Evolutionary conservation across 2,113 vertebrate genomes (phyloP), one percentile per base, ranked within the genome.

Genomic region (Lucifuga dentata): DNA sequence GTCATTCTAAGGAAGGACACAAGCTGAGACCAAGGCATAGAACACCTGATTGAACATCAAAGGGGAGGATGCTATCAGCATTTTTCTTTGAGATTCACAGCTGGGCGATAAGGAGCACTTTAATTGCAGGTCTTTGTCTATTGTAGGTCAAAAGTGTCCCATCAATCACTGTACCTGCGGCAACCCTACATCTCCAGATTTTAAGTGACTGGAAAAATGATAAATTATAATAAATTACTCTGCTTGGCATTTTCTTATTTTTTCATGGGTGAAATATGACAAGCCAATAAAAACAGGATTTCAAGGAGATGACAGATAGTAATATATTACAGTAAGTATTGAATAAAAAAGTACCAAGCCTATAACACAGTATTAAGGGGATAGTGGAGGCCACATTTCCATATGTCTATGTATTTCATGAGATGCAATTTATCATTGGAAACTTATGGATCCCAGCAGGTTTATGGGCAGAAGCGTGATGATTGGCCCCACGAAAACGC

Each of bases 111-210:
- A 81, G 79, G 55, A 10, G 13, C 13, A 2, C 71, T 78, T 87
- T 87, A 86, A 88, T 90, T 89, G 86, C 79, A 59, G 67, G 17
- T 81, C 72, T n/a, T 8, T 86, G 66, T 82, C 84, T 82, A 77
- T 80, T 85, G 53, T 78, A 76, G 81, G 84, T 89, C 89, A 85
- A 78, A 75, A 71, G 75, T 69, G 62, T 69, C 68, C 61, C 77
- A 89, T 90, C 87, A 84, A 86, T 90, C 87, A 88, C 59, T 58
- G 55, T 11, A 78, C 62, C 76, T 20, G 11, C 5, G 65, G 51
- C 23, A 57, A 81, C 60, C 23, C 68, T 66, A 74, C 73, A 56
- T 64, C 69, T 76, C 36, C 64, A 45, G 29, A 76, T 68, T 73
- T 78, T 55, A 68, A 83, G 57, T 59, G 71, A 81, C 35, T 38